phyloP scores from a whole-genome alignment of 2,888 invertebrate genomes.

The Cetonia aurata region DNA sequence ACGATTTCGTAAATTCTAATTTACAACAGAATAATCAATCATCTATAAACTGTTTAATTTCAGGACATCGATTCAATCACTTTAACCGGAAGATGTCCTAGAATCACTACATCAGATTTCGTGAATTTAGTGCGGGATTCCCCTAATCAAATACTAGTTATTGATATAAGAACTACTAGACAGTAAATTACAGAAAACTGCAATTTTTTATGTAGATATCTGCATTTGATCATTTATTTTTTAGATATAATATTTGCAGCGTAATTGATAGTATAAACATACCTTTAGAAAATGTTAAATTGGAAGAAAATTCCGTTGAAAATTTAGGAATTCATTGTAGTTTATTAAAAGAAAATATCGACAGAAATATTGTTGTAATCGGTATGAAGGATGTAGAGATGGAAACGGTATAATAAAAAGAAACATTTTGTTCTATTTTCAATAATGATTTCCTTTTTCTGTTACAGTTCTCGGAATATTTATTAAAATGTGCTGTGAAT shows the following conservation, averaged over 20 bases:
- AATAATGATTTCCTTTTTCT: conserved; percentile 44
- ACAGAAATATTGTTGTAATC: conserved; percentile 81
- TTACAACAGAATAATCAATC: background rate
- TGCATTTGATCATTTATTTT: conserved; percentile 26
- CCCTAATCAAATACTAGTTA: conserved; percentile 70
- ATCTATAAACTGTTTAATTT: conserved; percentile 49
- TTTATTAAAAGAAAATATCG: conserved; percentile 73
- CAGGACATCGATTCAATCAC: conserved; percentile 80
- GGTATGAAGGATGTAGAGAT: conserved; percentile 84
- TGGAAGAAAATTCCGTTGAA: conserved; percentile 78
- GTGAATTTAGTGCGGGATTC: conserved; percentile 77
- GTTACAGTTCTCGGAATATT: conserved; percentile 85
- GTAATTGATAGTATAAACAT: conserved; percentile 89
- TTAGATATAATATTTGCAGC: conserved; percentile 82
- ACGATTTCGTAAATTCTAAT: conserved; percentile 44
- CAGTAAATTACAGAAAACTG: conserved; percentile 67
- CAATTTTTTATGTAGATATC: background rate
- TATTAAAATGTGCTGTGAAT: conserved; percentile 82
- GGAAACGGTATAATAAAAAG: conserved; percentile 72
- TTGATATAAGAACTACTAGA: conserved; percentile 78
- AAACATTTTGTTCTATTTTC: conserved; percentile 16
- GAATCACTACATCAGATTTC: conserved; percentile 89
- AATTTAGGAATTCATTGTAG: conserved; percentile 76
- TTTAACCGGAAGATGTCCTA: conserved; percentile 81
- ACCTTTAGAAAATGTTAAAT: conserved; percentile 84